Evolutionary conservation across 2,888 invertebrate species (phyloP).

Genomic region (Dolomedes plantarius): DNA sequence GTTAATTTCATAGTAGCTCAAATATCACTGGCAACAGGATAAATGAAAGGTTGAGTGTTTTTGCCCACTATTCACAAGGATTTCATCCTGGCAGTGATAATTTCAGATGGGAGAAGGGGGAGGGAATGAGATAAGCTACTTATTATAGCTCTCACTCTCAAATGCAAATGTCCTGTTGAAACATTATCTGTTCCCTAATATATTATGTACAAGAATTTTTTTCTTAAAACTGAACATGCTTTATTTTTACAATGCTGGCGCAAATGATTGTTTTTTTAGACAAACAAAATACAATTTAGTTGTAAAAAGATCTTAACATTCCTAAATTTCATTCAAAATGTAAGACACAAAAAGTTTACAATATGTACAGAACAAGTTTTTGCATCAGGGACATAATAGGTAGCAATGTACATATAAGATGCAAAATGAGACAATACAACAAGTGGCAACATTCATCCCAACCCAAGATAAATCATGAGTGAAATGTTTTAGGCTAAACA

Average conservation of each 20-base stretch:
- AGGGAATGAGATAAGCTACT: constrained; percentile 42
- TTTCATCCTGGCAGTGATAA: constrained; percentile 68
- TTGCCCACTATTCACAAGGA: constrained; percentile 44
- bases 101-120: constrained; percentile 29
- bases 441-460: constrained; percentile 53
- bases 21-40: constrained; percentile 68
- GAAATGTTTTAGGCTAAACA: constrained; percentile 25
- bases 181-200: constrained; percentile 68
- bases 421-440: constrained; percentile 46
- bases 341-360: constrained; percentile 53
- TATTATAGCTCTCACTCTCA: constrained; percentile 53
- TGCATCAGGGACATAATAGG: constrained; percentile 42
- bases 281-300: constrained; percentile 63
- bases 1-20: constrained; percentile 53
- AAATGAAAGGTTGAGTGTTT: constrained; percentile 17
- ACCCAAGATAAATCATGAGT: constrained; percentile 46
- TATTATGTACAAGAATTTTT: constrained; percentile 63
- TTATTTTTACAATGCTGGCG: constrained; percentile 56
- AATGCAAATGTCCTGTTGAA: constrained; percentile 42
- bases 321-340: constrained; percentile 61
- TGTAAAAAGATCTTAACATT: constrained; percentile 66
- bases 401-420: constrained; percentile 56
- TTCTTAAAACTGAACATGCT: constrained; percentile 49
- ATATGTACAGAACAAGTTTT: constrained; percentile 61
- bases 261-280: constrained; percentile 49